Evolutionary conservation across 2,888 invertebrate species (phyloP).

Genomic region (Drosophila tripunctata): DNA sequence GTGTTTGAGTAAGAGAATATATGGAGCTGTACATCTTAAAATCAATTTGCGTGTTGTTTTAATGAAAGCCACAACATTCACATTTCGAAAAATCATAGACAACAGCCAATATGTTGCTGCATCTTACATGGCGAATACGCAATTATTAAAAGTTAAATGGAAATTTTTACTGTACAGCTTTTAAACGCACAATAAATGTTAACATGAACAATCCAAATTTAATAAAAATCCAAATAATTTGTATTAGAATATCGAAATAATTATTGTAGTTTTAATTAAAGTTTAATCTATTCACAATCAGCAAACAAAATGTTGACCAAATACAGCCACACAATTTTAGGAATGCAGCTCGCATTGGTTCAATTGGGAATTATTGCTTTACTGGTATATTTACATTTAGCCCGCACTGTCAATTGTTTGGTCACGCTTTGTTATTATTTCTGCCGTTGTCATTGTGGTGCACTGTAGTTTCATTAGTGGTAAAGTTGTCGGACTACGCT

Average conservation of each 20-base stretch:
- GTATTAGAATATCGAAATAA: not conserved
- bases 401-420: conserved; percentile 1
- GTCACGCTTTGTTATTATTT: not conserved
- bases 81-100: too few relatives aligned
- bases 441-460: not conserved
- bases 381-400: not conserved
- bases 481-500: too few relatives aligned
- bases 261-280: conserved; percentile 10
- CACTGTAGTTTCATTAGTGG: conserved; percentile 9
- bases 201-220: too few relatives aligned
- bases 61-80: not conserved
- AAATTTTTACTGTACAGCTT: too few relatives aligned
- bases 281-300: not conserved
- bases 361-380: not conserved
- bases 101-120: too few relatives aligned
- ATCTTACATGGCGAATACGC: conserved; percentile 13
- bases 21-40: too few relatives aligned
- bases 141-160: not conserved
- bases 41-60: not conserved
- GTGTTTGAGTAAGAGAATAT: too few relatives aligned
- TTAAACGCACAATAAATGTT: too few relatives aligned
- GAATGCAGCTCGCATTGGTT: not conserved
- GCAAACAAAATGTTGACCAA: not conserved
- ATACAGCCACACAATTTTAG: not conserved
- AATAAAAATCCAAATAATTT: too few relatives aligned